Base-by-base conservation (phyloP, 2,113 vertebrate species). In the Pao palembangensis region DNA sequence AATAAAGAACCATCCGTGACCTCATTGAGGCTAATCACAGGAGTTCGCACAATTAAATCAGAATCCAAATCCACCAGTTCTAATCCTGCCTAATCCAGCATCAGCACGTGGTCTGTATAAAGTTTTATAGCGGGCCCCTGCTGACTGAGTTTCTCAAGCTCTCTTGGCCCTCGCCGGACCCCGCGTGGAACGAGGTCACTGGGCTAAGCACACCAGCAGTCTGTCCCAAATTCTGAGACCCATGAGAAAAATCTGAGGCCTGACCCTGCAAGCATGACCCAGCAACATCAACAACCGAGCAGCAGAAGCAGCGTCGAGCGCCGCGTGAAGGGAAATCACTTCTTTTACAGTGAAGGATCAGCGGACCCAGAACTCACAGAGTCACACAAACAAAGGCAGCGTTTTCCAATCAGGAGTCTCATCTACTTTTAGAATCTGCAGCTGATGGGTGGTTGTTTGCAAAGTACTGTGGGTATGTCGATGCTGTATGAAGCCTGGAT, bases 201-300 rank as follows among this genome's bases (percentile, higher is more conserved):
- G 85, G 74, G 85, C 80, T 76, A 73, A 80, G 78, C 58, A 15
- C 62, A 64, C 58, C 64, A 49, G 67, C 51, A 38, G 38, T 60
- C 56, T 58, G 69, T 17, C 74, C 81, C 74, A 69, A 61, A 75
- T 68, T 49, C 76, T 77, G 64, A 64, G 69, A 86, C 60, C 74
- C 85, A 55, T 90, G 89, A 88, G 88, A 91, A 90, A 72, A 74
- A 64, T 74, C 75, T 50, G 10, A 67, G 43, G 54, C 48, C 58
- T 78, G 79, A 83, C n/a, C 82, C 20, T 3, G 60, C 55, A 64
- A 42, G 20, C 76, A 75, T 64, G 73, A 54, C 51, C 67, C 64
- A 6, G 67, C 48, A 71, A 70, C 58, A 61, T 55, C 42, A 28
- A 46, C 50, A 55, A 19, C 42, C 1, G 3, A 69, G 48, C 65